Base-by-base conservation (phyloP, 2,797 vertebrate genomes). In the Nasua narica region DNA sequence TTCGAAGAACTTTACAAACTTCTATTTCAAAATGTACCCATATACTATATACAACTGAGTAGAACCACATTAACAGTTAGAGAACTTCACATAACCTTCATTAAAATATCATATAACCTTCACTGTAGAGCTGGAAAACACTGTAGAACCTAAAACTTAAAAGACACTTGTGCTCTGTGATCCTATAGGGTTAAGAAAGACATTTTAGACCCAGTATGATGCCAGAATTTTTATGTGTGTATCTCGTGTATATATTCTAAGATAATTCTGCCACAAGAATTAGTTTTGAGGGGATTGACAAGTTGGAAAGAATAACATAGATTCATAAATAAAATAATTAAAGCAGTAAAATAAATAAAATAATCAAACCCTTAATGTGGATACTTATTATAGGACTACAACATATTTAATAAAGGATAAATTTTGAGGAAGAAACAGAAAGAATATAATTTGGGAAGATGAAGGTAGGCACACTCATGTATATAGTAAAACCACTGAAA, bases 251-350 rank as follows among this genome's bases (percentile, higher is more conserved):
- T 69, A 37, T 69, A 6, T 46, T 72, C 25, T 88, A 77, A 82
- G 25, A 86, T n/a, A 69, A 62, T 69, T 95, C 32, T 82, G 78
- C 18, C 19, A 85, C 1, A 60, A 5, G 35, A 96, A 88, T 88
- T 92, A 40, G 50, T 62, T 86, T 72, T 4, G 58, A 9, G 29
- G 35, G 7, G 18, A n/a, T 0, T 89, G 72, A 87, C 27, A 88
- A 95, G n/a, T 2, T 52, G 3, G 21, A 76, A 92, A 67, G 15
- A 43, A 76, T 72, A 85, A 95, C 23, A 76, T 10, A 83, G 43
- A 72, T 54, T 90, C 40, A 83, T 54, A 82, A 92, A 50, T 65
- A 29, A 81, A 90, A 94, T 70, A 87, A 88, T 76, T 18, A 89
- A 91, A 96, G 86, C 3, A 18, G 1, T 18, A 67, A n/a, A n/a